These are phyloP conservation scores for Platycercus adscitus DNA, from an alignment of 2,113 vertebrate genomes.

Conservation along the genomic window DNA sequence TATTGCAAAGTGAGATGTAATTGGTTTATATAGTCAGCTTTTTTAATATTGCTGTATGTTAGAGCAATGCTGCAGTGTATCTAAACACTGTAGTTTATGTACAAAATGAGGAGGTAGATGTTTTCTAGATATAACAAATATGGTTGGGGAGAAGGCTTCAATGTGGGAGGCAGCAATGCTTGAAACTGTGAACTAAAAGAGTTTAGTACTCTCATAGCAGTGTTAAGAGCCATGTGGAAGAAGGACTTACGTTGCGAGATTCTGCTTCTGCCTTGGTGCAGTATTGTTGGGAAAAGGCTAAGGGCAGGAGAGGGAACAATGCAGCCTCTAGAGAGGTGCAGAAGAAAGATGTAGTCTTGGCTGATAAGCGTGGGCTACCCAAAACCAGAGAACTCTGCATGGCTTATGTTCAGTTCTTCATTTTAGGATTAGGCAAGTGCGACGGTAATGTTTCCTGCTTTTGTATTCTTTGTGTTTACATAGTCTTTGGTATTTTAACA, in stretches of 20 bases:
- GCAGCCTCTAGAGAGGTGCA: not conserved
- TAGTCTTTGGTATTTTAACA: constrained; percentile 33
- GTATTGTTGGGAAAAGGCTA: not conserved
- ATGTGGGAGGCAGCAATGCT: not conserved
- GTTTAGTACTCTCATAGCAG: not conserved
- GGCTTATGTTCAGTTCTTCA: not conserved
- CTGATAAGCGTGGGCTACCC: not conserved
- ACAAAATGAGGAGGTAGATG: not conserved
- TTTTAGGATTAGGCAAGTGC: constrained; percentile 1
- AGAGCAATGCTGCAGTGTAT: not conserved
- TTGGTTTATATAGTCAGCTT: not conserved
- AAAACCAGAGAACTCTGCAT: not conserved
- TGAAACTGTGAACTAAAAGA: not conserved
- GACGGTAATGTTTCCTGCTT: constrained; percentile 44
- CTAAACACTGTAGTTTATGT: not conserved
- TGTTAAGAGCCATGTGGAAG: not conserved
- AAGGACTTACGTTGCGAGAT: not conserved
- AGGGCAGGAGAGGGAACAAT: not conserved
- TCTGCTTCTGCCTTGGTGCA: not conserved
- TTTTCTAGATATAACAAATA: not conserved
- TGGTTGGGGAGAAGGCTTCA: not conserved
- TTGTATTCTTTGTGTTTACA: constrained; percentile 49
- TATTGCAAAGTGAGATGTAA: not conserved
- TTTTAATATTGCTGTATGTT: not conserved
- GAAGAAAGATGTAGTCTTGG: not conserved